phyloP scores from a whole-genome alignment of 2,888 invertebrate genomes.

The Craniophora ligustri region DNA sequence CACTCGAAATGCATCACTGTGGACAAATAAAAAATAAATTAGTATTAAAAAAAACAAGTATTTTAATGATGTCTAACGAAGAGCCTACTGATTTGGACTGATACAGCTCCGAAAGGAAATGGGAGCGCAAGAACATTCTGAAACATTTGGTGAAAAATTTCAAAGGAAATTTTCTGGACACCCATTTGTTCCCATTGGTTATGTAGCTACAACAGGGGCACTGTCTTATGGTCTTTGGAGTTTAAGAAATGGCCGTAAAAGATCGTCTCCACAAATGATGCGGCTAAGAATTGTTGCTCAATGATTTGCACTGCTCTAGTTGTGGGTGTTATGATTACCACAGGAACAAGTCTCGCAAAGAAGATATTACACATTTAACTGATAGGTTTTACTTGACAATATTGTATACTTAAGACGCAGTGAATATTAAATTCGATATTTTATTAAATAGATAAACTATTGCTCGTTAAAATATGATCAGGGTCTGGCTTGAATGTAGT shows the following conservation, averaged over 20 bases:
- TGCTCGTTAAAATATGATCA: no score
- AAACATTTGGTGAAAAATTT: slow-evolving; percentile 90
- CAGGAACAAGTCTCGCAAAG: slow-evolving; percentile 70
- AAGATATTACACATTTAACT: slow-evolving; percentile 18
- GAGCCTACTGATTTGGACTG: slow-evolving; percentile 91
- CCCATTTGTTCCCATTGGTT: slow-evolving; percentile 95
- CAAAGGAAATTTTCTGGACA: slow-evolving; percentile 92
- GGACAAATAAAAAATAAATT: slow-evolving; percentile 55
- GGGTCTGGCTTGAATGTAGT: no score
- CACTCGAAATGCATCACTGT: slow-evolving; percentile 78
- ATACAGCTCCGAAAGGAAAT: slow-evolving; percentile 90
- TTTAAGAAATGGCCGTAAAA: slow-evolving; percentile 90
- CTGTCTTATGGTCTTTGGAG: slow-evolving; percentile 92
- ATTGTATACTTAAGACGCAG: slow-evolving; percentile 12
- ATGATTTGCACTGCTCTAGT: slow-evolving; percentile 94
- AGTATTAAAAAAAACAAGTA: no score
- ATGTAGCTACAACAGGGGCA: slow-evolving; percentile 91
- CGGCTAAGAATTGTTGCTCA: slow-evolving; percentile 94
- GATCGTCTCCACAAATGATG: slow-evolving; percentile 96
- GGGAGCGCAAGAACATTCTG: slow-evolving; percentile 75
- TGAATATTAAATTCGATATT: slow-evolving; percentile 29
- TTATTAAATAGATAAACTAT: slow-evolving; percentile 37
- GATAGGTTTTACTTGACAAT: slow-evolving; percentile 1
- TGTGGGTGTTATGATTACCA: slow-evolving; percentile 89
- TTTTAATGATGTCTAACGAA: slow-evolving; percentile 54